A percentile compares a stretch with the other conserved stretches of the same genome.
These are phyloP conservation scores for Ovis aries DNA, from an alignment of 2,113 vertebrate species.

Conservation along the genomic window DNA sequence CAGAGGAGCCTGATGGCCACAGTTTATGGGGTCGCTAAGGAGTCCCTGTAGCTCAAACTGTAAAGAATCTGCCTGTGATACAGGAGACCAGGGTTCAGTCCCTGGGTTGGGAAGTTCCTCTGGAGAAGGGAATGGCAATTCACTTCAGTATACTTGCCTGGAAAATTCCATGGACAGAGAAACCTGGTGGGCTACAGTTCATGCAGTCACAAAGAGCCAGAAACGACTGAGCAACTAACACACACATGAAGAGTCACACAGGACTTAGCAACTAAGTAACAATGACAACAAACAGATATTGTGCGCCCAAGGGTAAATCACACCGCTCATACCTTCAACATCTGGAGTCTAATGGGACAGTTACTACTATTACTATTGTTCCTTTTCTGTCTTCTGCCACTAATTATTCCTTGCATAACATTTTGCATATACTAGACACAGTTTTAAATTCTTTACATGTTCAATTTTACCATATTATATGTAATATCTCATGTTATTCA, in stretches of 20 bases:
- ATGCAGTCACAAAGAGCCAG: neutral
- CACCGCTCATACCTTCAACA: neutral
- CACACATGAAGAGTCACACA: neutral
- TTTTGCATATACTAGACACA: neutral
- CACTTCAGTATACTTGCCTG: neutral
- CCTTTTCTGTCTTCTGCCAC: neutral
- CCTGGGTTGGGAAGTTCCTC: neutral
- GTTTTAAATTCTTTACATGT: neutral
- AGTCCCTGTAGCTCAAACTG: neutral
- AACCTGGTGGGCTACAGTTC: neutral
- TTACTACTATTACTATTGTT: neutral
- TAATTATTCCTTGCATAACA: neutral
- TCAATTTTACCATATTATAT: neutral
- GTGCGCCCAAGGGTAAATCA: rapidly evolving
- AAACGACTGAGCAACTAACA: neutral
- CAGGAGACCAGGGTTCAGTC: neutral
- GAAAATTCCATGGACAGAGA: neutral
- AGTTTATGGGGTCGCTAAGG: neutral
- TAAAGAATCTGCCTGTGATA: neutral
- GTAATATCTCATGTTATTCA: neutral
- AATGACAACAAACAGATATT: neutral
- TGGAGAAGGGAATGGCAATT: neutral
- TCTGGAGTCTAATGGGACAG: neutral
- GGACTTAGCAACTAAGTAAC: neutral
- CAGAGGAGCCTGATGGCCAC: neutral